Base-by-base conservation (phyloP, 2,888 invertebrate species). In the Andricus curvator region DNA sequence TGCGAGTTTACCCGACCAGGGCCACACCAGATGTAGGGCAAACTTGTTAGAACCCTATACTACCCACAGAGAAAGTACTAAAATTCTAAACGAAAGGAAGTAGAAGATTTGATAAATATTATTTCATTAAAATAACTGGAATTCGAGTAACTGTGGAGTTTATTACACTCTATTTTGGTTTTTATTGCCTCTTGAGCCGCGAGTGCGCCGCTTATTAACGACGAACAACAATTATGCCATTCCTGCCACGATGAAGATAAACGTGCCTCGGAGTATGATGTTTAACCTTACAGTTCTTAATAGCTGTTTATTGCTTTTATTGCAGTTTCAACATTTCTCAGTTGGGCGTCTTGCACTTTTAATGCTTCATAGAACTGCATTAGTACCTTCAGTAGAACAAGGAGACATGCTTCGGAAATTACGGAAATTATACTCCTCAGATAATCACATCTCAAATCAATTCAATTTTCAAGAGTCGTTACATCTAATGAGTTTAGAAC, bases 141-240 rank as follows among this genome's bases (percentile, higher is more conserved):
- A 74, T 74, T 56, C 29, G 33, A n/a, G 20, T 11, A 51, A 56
- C 15, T 20, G 25, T 13, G 20, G 51, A 74, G 74, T 74, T 56
- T 74, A 74, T 33, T 74, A 74, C 51, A 51, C 68, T 68, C 68
- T 74, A 74, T 74, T 74, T 74, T 56, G n/a, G 74, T 51, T 74
- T 74, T 74, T 74, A 74, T 33, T n/a, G 56, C 56, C 11, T 51
- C 51, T 56, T n/a, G 51, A 51, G 51, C 29, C 56, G 33, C 74
- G 74, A 74, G 56, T 74, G 33, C 51, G n/a, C 33, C 51, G 74
- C 74, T 74, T 56, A 33, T 74, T 74, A 74, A 56, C 74, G 74
- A 74, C 33, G 29, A 51, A 51, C 33, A 74, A 74, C 74, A 33
- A 51, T 74, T 70, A n/a, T n/a, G 70, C 70, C 70, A 70, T 51